These are phyloP conservation scores for Euplagia quadripunctaria DNA, from an alignment of 2,888 invertebrate genomes.

Conservation along the genomic window DNA sequence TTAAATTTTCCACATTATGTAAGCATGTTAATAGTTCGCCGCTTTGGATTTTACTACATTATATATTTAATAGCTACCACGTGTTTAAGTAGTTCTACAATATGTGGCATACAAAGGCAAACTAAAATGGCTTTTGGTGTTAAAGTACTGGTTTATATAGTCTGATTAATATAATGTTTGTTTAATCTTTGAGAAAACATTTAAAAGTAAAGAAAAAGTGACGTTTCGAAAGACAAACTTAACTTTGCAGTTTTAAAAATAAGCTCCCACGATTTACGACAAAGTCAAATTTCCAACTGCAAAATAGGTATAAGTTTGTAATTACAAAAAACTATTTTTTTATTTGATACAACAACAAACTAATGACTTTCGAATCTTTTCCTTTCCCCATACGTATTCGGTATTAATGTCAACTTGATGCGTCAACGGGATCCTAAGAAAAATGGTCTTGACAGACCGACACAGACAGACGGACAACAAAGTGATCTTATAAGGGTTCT, in stretches of 20 bases:
- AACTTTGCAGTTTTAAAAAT: no score
- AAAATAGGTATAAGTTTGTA: no score
- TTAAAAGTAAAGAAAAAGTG: slow-evolving; percentile 6
- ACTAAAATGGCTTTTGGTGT: slow-evolving; percentile 17
- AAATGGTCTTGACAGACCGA: no score
- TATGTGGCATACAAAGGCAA: slow-evolving; percentile 12
- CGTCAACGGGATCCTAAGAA: no score
- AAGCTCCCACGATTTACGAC: no score
- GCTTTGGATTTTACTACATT: slow-evolving; percentile 4
- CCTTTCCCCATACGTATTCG: not conserved
- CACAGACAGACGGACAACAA: no score
- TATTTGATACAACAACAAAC: no score
- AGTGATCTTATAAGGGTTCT: no score
- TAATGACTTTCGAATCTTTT: not conserved
- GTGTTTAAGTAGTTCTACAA: slow-evolving; percentile 9
- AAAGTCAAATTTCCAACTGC: no score
- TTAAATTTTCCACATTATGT: not conserved
- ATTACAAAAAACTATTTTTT: no score
- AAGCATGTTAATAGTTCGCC: not conserved
- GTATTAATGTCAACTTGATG: no score
- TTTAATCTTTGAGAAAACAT: slow-evolving; percentile 6
- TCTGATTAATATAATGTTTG: slow-evolving; percentile 6
- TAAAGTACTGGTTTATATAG: not conserved
- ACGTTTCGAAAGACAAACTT: not conserved
- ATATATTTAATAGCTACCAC: not conserved